phyloP scores from a whole-genome alignment of 1,140 invertebrate species.

The Meloidogyne hapla region DNA sequence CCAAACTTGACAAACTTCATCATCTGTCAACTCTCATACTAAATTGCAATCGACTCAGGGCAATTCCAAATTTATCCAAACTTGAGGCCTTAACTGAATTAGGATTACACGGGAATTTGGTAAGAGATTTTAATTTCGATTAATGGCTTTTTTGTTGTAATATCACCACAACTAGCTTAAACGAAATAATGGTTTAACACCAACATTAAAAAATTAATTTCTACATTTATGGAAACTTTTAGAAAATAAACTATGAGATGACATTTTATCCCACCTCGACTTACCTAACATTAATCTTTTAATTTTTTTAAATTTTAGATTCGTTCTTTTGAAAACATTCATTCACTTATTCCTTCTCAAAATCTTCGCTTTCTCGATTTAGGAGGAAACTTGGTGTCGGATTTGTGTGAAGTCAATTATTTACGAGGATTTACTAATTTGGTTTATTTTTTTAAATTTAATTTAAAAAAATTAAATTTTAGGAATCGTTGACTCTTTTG shows the following conservation, averaged over 20 bases:
- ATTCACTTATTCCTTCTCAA: not conserved
- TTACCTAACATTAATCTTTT: not conserved
- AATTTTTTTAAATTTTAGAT: constrained; percentile 4
- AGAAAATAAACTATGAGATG: no score
- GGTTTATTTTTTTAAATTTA: constrained; percentile 3
- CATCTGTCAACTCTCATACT: constrained; percentile 11
- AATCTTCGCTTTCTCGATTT: constrained; percentile 22
- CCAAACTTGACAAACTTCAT: constrained; percentile 19
- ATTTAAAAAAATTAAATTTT: not conserved
- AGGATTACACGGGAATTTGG: constrained; percentile 27
- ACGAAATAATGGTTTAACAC: no score
- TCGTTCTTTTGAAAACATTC: constrained; percentile 13
- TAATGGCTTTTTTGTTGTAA: no score
- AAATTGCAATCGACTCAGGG: constrained; percentile 25
- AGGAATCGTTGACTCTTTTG: constrained; percentile 18
- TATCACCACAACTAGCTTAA: no score
- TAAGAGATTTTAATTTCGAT: not conserved
- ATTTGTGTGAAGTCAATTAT: constrained; percentile 27
- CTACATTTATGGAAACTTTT: no score
- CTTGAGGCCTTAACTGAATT: constrained; percentile 2
- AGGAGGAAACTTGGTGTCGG: constrained; percentile 24
- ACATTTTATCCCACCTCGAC: no score
- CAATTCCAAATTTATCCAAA: constrained; percentile 22
- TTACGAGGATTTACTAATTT: constrained; percentile 17
- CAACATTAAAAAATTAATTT: no score